Evolutionary conservation across 1,140 invertebrate species (phyloP).

Genomic region (Trachelipus rathkii): DNA sequence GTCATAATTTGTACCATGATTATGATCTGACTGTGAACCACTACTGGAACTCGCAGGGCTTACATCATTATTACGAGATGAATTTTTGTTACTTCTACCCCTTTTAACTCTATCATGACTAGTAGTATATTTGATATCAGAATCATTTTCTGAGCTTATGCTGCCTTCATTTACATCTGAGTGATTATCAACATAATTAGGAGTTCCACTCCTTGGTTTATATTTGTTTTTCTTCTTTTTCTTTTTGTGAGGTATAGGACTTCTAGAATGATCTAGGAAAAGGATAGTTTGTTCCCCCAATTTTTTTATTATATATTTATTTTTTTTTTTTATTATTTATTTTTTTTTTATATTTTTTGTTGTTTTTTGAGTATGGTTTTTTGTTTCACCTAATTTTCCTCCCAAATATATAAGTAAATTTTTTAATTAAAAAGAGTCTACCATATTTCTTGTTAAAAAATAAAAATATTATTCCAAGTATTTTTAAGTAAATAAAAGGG

Average conservation of each 20-base stretch:
- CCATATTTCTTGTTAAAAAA: too few relatives aligned
- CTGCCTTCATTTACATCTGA: constrained; percentile 25
- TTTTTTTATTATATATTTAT: too few relatives aligned
- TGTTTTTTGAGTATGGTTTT: too few relatives aligned
- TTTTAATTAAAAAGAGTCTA: too few relatives aligned
- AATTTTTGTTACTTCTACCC: neutral
- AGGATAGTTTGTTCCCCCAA: too few relatives aligned
- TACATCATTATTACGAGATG: constrained; percentile 29
- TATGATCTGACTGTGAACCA: constrained; percentile 31
- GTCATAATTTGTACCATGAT: constrained; percentile 19
- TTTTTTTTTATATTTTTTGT: too few relatives aligned
- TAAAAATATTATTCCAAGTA: too few relatives aligned
- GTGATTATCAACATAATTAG: constrained; percentile 31
- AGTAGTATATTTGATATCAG: constrained; percentile 35
- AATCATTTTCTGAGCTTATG: constrained; percentile 36
- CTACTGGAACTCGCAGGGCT: constrained; percentile 38
- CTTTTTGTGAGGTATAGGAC: constrained; percentile 40
- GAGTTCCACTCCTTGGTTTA: constrained; percentile 41
- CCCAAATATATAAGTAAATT: too few relatives aligned
- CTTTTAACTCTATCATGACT: constrained; percentile 33
- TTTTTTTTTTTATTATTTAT: too few relatives aligned
- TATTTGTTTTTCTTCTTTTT: constrained; percentile 46
- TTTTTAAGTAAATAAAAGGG: too few relatives aligned
- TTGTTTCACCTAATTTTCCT: too few relatives aligned
- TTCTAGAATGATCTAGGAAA: constrained; percentile 40